Percentiles rank a stretch among this genome's conserved stretches.
Evolutionary conservation across 2,797 vertebrate species (phyloP).

Genomic region (Sandelia bainsii): DNA sequence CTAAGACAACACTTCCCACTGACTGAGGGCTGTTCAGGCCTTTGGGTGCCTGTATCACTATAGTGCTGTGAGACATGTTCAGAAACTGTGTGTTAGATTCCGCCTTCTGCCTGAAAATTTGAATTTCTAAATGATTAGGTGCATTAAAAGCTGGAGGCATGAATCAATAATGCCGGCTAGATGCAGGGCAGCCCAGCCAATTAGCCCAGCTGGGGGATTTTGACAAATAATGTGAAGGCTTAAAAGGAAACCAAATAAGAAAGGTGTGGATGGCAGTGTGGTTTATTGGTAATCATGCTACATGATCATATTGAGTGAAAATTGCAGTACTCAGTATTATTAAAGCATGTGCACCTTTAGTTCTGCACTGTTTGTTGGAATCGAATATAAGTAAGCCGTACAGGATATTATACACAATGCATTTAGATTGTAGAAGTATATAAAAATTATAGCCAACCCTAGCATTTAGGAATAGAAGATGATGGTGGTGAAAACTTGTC

Average conservation of each 20-base stretch:
- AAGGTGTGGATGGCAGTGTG: slow-evolving; percentile 8
- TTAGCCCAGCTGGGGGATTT: slow-evolving; percentile 61
- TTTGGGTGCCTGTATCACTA: slow-evolving; percentile 11
- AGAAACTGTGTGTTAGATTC: slow-evolving; percentile 35
- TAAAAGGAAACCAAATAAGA: slow-evolving; percentile 39
- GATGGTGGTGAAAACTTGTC: not conserved
- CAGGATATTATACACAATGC: not conserved
- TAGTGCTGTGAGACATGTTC: slow-evolving; percentile 33
- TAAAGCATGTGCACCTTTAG: slow-evolving; percentile 19
- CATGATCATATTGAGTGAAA: slow-evolving; percentile 39
- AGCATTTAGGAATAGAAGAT: not conserved
- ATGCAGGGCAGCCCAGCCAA: slow-evolving; percentile 65
- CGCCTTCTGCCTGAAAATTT: slow-evolving; percentile 49
- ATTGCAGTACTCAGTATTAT: slow-evolving; percentile 35
- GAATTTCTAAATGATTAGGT: slow-evolving; percentile 74
- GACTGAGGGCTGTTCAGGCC: slow-evolving; percentile 40
- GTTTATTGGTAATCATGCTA: slow-evolving; percentile 30
- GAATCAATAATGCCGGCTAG: slow-evolving; percentile 72
- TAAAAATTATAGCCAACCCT: not conserved
- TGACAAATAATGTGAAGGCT: slow-evolving; percentile 60
- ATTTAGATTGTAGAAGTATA: not conserved
- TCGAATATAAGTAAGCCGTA: slow-evolving; percentile 23
- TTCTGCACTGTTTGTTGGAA: slow-evolving; percentile 12
- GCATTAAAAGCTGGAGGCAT: slow-evolving; percentile 61
- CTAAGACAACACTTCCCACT: slow-evolving; percentile 73